Percentiles rank a stretch among this genome's conserved stretches.
phyloP scores from a whole-genome alignment of 2,113 vertebrate species.

The Podocnemis expansa region DNA sequence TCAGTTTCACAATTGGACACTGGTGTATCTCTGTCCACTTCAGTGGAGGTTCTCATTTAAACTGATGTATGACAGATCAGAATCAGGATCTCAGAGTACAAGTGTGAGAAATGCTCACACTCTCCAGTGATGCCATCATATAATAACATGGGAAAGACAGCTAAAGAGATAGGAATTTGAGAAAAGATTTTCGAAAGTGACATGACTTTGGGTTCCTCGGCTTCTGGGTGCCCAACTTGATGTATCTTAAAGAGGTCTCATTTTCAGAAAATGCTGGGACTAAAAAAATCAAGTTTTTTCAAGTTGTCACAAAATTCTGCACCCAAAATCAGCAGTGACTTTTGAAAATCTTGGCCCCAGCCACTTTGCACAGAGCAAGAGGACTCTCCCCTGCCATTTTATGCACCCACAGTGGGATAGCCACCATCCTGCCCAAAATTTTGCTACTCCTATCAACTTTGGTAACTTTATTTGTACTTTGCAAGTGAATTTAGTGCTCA shows the following conservation, averaged over 20 bases:
- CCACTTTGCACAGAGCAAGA: neutral
- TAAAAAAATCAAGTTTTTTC: neutral
- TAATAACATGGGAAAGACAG: neutral
- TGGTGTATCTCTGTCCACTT: neutral
- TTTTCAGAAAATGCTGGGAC: neutral
- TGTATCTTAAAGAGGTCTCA: neutral
- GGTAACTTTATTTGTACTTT: slow-evolving; percentile 42
- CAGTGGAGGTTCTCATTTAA: neutral
- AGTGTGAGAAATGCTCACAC: neutral
- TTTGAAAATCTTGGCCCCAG: neutral
- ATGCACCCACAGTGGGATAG: neutral
- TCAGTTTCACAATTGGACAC: neutral
- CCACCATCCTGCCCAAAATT: neutral
- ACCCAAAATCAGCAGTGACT: neutral
- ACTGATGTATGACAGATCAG: neutral
- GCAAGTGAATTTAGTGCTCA: neutral
- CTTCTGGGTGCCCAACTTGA: neutral
- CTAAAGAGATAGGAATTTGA: neutral
- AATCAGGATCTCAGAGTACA: neutral
- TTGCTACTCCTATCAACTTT: neutral
- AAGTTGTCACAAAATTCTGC: neutral
- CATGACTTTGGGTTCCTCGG: neutral
- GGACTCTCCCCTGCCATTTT: neutral
- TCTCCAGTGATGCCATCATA: neutral
- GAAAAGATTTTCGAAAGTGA: neutral